These are phyloP conservation scores for Diglossa brunneiventris DNA, from an alignment of 2,113 vertebrate species.

Conservation along the genomic window DNA sequence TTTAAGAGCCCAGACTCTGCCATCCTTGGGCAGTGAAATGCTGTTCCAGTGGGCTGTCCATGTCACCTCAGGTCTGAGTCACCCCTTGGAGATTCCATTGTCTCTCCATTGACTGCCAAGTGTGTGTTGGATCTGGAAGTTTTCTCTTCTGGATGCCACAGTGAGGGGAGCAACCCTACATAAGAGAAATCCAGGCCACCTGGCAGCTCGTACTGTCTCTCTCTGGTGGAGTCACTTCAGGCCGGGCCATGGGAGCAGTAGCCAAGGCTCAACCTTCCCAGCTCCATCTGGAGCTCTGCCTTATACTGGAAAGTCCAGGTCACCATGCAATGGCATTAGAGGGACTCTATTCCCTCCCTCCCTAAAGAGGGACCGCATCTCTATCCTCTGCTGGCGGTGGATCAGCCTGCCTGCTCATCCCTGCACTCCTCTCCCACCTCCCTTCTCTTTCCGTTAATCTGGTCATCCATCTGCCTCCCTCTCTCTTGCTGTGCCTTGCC, in stretches of 20 bases:
- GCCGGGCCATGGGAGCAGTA: neutral
- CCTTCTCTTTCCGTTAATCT: conserved; percentile 11
- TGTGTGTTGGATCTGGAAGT: neutral
- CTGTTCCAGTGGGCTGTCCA: neutral
- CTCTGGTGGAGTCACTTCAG: neutral
- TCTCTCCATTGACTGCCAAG: neutral
- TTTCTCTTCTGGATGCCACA: neutral
- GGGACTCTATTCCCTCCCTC: neutral
- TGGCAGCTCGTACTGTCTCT: neutral
- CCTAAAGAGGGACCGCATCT: neutral
- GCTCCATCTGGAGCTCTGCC: neutral
- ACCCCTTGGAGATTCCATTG: neutral
- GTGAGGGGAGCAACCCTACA: neutral
- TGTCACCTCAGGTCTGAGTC: neutral
- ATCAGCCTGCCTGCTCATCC: neutral
- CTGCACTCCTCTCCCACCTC: neutral
- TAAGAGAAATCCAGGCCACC: neutral
- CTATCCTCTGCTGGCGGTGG: neutral
- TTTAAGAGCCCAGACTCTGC: neutral
- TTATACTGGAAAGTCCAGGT: conserved; percentile 11
- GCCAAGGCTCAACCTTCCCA: neutral
- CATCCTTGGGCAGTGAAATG: neutral
- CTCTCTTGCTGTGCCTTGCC: conserved; percentile 18
- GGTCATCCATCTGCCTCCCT: conserved; percentile 14
- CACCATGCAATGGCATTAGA: neutral